phyloP scores from a whole-genome alignment of 2,113 vertebrate genomes.

The Onychostoma macrolepis region DNA sequence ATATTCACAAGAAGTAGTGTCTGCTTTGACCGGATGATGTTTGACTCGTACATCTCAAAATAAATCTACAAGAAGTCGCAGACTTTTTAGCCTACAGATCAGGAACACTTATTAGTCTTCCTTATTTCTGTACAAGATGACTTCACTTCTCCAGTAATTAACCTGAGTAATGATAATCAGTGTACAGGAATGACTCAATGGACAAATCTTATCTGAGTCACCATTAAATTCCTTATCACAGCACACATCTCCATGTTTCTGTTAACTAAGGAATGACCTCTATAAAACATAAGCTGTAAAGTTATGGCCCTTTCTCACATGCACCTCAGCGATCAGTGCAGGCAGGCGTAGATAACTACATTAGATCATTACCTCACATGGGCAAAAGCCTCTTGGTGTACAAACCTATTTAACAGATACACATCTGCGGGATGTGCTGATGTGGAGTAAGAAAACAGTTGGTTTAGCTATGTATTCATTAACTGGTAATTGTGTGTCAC shows the following conservation, averaged over 20 bases:
- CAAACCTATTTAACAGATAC: slow-evolving; percentile 19
- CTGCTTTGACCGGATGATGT: not conserved
- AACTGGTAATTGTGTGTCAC: slow-evolving; percentile 7
- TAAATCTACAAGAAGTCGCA: not conserved
- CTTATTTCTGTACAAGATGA: not conserved
- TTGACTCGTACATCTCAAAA: not conserved
- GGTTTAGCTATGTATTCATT: slow-evolving; percentile 11
- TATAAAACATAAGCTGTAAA: slow-evolving; percentile 76
- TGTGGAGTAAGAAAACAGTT: slow-evolving; percentile 3
- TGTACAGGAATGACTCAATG: slow-evolving; percentile 68
- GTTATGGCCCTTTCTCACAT: slow-evolving; percentile 70
- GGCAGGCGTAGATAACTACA: slow-evolving; percentile 40
- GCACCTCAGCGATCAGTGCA: slow-evolving; percentile 61
- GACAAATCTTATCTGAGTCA: slow-evolving; percentile 78
- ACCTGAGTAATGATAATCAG: slow-evolving; percentile 51
- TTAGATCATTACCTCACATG: slow-evolving; percentile 38
- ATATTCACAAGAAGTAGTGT: not conserved
- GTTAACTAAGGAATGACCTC: slow-evolving; percentile 71
- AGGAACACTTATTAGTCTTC: not conserved
- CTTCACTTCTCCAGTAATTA: slow-evolving; percentile 60
- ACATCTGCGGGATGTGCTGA: slow-evolving; percentile 30
- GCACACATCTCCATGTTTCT: slow-evolving; percentile 70
- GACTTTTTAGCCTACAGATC: not conserved
- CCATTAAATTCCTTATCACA: slow-evolving; percentile 77
- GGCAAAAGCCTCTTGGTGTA: slow-evolving; percentile 20